A percentile compares a stretch with the other conserved stretches of the same genome.
Evolutionary conservation across 2,888 invertebrate species (phyloP).

Genomic region (Argyra leucocephala): DNA sequence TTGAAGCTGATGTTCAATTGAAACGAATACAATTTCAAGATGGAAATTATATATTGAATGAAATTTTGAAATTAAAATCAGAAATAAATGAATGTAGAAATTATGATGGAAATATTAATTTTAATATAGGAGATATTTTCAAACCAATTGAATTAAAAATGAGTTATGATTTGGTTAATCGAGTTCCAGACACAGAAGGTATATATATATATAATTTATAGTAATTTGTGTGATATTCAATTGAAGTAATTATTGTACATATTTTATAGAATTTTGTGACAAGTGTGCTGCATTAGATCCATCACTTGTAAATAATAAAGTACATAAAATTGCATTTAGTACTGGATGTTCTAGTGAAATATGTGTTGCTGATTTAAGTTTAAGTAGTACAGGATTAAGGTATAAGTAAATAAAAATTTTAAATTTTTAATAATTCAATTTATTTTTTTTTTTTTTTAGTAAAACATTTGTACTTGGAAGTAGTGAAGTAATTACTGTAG

Average conservation of each 20-base stretch:
- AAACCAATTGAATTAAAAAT: slow-evolving; percentile 26
- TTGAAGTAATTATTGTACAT: background rate
- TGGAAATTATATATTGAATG: background rate
- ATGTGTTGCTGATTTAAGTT: slow-evolving; percentile 25
- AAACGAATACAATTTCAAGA: background rate
- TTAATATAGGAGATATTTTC: slow-evolving; percentile 24
- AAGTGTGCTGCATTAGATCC: slow-evolving; percentile 27
- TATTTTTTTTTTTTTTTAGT: slow-evolving; percentile 15
- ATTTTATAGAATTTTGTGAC: slow-evolving; percentile 25
- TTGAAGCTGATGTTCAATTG: slow-evolving; percentile 10
- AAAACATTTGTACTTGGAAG: slow-evolving; percentile 24
- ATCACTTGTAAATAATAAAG: slow-evolving; percentile 15
- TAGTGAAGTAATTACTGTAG: slow-evolving; percentile 19
- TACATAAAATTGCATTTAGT: slow-evolving; percentile 24
- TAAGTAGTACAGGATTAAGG: slow-evolving; percentile 18
- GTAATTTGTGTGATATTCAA: too few relatives aligned
- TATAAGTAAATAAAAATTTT: slow-evolving; percentile 12
- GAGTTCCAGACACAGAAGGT: slow-evolving; percentile 12
- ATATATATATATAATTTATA: background rate
- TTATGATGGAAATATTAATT: slow-evolving; percentile 20
- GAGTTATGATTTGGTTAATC: slow-evolving; percentile 22
- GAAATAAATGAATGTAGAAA: slow-evolving; percentile 21
- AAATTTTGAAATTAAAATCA: slow-evolving; percentile 4
- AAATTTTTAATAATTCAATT: background rate
- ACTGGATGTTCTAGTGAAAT: slow-evolving; percentile 24